These are phyloP conservation scores for Baccha elongata DNA, from an alignment of 2,888 invertebrate genomes.

Conservation along the genomic window DNA sequence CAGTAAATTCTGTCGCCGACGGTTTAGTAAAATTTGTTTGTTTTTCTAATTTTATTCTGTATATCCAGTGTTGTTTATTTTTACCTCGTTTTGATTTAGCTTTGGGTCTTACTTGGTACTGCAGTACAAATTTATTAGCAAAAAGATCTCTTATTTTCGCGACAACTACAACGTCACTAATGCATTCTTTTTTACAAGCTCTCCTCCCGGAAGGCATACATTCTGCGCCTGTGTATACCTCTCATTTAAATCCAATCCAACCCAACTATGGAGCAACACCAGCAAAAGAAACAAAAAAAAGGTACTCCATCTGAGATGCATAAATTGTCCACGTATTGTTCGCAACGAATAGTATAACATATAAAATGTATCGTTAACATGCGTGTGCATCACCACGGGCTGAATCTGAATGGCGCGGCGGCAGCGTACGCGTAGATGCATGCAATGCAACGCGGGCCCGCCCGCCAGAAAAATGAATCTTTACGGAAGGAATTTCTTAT, in stretches of 20 bases:
- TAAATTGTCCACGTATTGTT: constrained; percentile 54
- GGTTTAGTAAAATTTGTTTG: constrained; percentile 65
- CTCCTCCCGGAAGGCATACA: constrained; percentile 33
- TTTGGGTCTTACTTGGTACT: constrained; percentile 28
- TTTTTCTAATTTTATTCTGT: constrained; percentile 26
- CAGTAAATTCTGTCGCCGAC: constrained; percentile 70
- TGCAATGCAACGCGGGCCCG: constrained; percentile 20
- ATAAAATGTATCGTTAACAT: constrained; percentile 50
- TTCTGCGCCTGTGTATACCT: not conserved
- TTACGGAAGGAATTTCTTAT: constrained; percentile 63
- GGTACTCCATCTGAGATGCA: constrained; percentile 59
- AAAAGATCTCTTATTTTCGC: constrained; percentile 65
- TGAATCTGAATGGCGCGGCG: too few species aligned
- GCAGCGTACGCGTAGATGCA: not conserved
- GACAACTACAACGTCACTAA: constrained; percentile 66
- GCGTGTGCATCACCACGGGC: constrained; percentile 52
- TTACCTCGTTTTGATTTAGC: constrained; percentile 48
- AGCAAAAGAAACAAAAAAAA: constrained; percentile 19
- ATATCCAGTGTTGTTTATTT: not conserved
- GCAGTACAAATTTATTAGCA: constrained; percentile 66
- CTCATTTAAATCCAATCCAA: not conserved
- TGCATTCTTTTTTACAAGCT: constrained; percentile 51
- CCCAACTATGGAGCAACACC: constrained; percentile 29
- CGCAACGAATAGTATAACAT: constrained; percentile 17
- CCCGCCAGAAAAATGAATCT: constrained; percentile 47